Conservation (phyloP, 2,888 invertebrate genomes). For the Graphium colonna region DNA sequence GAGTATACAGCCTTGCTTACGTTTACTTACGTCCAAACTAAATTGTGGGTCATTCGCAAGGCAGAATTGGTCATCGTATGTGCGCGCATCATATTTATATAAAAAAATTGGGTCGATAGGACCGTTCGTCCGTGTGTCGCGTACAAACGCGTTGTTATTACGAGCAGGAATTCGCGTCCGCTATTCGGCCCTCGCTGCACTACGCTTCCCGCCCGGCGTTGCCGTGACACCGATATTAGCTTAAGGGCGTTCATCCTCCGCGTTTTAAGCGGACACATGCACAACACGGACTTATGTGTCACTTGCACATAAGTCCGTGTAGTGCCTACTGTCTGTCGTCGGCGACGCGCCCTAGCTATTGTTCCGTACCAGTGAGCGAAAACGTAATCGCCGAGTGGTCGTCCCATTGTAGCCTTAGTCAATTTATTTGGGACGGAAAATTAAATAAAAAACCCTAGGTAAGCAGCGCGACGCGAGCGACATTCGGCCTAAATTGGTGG, state of each 20-base stretch:
- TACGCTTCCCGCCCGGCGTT: constrained; percentile 42
- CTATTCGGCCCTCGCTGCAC: constrained; percentile 65
- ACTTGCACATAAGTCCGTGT: constrained; percentile 50
- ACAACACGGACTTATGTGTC: no score
- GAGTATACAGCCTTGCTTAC: constrained; percentile 50
- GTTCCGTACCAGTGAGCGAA: constrained; percentile 70
- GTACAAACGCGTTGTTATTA: constrained; percentile 63
- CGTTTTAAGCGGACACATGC: no score
- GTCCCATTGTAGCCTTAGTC: constrained; percentile 41
- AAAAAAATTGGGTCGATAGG: constrained; percentile 64
- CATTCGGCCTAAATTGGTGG: no score
- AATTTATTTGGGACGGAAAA: constrained; percentile 13
- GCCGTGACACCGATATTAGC: constrained; percentile 68
- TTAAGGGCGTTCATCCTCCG: constrained; percentile 52
- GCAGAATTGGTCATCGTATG: constrained; percentile 30
- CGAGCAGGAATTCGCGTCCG: constrained; percentile 78
- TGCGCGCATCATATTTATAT: constrained; percentile 46
- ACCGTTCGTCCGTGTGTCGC: constrained; percentile 68
- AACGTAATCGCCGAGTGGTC: constrained; percentile 61
- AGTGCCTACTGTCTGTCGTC: constrained; percentile 63
- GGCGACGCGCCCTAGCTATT: constrained; percentile 55
- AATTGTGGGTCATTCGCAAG: neutral
- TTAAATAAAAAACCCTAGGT: no score
- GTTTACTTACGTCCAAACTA: constrained; percentile 2
- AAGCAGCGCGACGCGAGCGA: no score